phyloP scores from a whole-genome alignment of 2,797 vertebrate genomes.

The Setipinna tenuifilis region DNA sequence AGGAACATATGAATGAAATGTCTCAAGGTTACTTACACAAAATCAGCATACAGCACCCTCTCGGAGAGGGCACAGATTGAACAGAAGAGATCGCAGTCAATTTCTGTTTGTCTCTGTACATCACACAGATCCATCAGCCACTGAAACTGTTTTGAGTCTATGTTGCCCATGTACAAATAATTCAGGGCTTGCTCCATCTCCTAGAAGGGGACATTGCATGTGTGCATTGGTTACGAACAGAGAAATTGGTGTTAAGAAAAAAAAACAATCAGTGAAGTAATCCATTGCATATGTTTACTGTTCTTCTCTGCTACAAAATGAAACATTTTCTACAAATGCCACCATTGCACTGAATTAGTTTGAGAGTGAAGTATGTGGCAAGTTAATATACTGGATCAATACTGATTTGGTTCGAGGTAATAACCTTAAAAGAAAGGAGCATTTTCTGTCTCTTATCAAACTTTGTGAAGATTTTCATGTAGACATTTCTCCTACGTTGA shows the following conservation, averaged over 20 bases:
- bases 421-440: constrained; percentile 45
- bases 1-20: neutral
- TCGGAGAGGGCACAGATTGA: constrained; percentile 25
- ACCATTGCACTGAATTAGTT: neutral
- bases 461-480: constrained; percentile 50
- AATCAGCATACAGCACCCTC: constrained; percentile 53
- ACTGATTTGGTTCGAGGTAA: neutral
- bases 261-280: neutral
- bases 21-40: constrained; percentile 22
- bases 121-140: constrained; percentile 20
- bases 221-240: neutral
- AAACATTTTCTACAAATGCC: neutral
- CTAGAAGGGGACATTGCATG: neutral
- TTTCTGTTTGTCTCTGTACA: neutral
- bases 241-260: too few relatives aligned
- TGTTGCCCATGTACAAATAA: constrained; percentile 4
- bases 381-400: neutral
- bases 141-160: constrained; percentile 17
- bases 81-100: constrained; percentile 14
- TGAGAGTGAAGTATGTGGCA: neutral
- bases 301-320: neutral
- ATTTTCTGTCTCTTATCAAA: constrained; percentile 50
- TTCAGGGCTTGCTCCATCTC: constrained; percentile 11
- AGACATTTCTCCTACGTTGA: constrained; percentile 42
- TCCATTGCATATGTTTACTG: neutral